Evolutionary conservation across 1,140 invertebrate species (phyloP), one percentile per base, ranked within the genome.

Genomic region (Chelonus insularis): DNA sequence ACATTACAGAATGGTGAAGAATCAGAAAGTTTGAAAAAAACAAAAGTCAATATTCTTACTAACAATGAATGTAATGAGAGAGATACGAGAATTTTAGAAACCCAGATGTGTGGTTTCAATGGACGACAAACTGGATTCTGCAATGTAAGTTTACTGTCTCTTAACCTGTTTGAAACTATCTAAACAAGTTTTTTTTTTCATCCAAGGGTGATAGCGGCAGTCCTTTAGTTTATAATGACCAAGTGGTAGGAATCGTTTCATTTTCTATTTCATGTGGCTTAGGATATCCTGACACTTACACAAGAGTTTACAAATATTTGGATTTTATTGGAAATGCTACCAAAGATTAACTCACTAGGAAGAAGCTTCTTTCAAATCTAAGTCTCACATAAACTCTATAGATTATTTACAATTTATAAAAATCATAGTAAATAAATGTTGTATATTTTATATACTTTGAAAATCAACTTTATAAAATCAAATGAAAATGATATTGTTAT

Each of bases 211-310:
- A 86, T 71, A 82, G 80, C 36, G 84, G 84, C 50, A 78, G 81
- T 32, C 80, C 84, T 1, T 68, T 86, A 32, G 72, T 82, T 0
- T 70, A 72, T 12, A 55, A 66, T 37, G 68, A 70, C 47, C 69
- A 77, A 57, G 61, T 83, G 9, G 67, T 84, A 39, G 86, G 86
- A 4, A 77, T 86, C 11, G 84, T 85, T 3, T 86, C 84, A 0
- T 87, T 85, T 76, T 84, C 84, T 8, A 71, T 82, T 9, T 83
- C 83, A 6, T 87, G 86, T 68, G 86, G 83, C 1, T 66, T 63
- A n/a, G 82, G 82, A 4, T 82, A 80, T 43, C 85, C 85, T 14
- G 85, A 86, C 67, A 82, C 86, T 55, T 86, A 83, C 72, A 79
- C 79, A 0, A 73, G 82, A n/a, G 72, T 84, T 45, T 78, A 77